Conservation (phyloP, 2,113 vertebrate species). For the Xenopus tropicalis region UCB_Xtro_10.0 CM004451.2:17333501-17334000, state of each 20-base stretch:
- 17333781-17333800: background rate
- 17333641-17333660: too few species aligned
- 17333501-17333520: too few species aligned
- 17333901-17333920: constrained; percentile 33
- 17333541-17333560: too few species aligned
- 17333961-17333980: constrained; percentile 26
- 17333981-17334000: background rate
- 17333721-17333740: too few species aligned
- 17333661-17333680: too few species aligned
- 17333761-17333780: background rate
- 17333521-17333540: too few species aligned
- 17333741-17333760: background rate
- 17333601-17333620: too few species aligned
- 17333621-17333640: too few species aligned
- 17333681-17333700: too few species aligned
- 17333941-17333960: constrained; percentile 18
- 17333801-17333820: background rate
- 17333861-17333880: background rate
- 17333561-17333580: too few species aligned
- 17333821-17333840: background rate
- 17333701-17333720: too few species aligned
- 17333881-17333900: constrained; percentile 39
- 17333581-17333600: too few species aligned
- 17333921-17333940: constrained; percentile 42
- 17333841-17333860: background rate